These are phyloP conservation scores for Rhogogaster chlorosoma DNA, from an alignment of 2,888 invertebrate genomes.

Conservation along the genomic window DNA sequence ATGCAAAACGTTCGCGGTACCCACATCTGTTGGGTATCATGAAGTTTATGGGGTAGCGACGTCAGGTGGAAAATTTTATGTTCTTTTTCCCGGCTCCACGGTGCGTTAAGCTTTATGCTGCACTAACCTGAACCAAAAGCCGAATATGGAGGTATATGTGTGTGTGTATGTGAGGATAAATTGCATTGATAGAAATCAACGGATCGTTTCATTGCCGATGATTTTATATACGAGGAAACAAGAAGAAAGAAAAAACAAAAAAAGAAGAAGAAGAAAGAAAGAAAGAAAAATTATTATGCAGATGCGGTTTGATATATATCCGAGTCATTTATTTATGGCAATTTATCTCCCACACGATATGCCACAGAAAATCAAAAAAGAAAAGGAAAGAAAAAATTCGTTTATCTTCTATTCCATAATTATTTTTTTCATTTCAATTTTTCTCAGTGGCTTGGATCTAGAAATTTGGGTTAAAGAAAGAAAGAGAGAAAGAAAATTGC, in stretches of 20 bases:
- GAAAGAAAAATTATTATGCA: background rate
- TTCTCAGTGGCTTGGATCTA: too few species aligned
- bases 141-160: background rate
- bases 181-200: slow-evolving; percentile 28
- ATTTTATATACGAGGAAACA: background rate
- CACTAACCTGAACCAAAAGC: background rate
- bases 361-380: background rate
- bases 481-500: background rate
- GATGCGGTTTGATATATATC: background rate
- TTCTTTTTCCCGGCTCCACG: slow-evolving; percentile 12
- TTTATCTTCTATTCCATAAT: background rate
- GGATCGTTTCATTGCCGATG: slow-evolving; percentile 26
- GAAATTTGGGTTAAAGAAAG: too few species aligned
- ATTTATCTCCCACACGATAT: background rate
- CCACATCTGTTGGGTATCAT: slow-evolving; percentile 27
- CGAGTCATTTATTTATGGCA: background rate
- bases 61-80: slow-evolving; percentile 49
- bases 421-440: too few species aligned
- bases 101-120: slow-evolving; percentile 18
- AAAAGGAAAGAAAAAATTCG: background rate
- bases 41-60: background rate
- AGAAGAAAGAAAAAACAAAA: background rate
- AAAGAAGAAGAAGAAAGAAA: background rate
- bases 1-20: slow-evolving; percentile 8
- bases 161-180: background rate